Evolutionary conservation across 2,888 invertebrate genomes (phyloP).

Genomic region (Malacosoma neustria): DNA sequence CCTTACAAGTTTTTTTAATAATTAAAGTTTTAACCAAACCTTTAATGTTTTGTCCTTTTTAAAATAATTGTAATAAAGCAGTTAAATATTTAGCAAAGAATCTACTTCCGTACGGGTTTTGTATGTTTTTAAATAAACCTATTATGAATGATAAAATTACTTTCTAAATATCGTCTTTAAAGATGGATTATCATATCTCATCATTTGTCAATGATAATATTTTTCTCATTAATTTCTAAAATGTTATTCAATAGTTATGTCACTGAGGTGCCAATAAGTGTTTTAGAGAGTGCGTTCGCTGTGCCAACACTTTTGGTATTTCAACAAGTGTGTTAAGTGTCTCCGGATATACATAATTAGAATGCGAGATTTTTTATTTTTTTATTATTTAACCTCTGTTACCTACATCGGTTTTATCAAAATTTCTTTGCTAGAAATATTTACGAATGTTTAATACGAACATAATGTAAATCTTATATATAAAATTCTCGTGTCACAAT

Average conservation of each 20-base stretch:
- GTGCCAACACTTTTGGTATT: slow-evolving; percentile 26
- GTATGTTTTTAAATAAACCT: neutral
- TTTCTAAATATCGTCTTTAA: slow-evolving; percentile 5
- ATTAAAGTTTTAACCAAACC: neutral
- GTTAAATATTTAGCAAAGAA: neutral
- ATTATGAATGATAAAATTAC: neutral
- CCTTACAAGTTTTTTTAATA: neutral
- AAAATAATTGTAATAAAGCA: too few species aligned
- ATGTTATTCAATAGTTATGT: slow-evolving; percentile 41
- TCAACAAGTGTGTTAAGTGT: slow-evolving; percentile 38
- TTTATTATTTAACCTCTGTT: neutral
- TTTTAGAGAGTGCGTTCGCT: slow-evolving; percentile 36
- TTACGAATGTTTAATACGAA: too few species aligned
- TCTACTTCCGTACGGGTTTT: neutral
- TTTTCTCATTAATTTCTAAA: slow-evolving; percentile 27
- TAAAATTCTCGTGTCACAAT: too few species aligned
- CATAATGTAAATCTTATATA: too few species aligned
- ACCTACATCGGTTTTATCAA: neutral
- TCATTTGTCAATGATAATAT: neutral
- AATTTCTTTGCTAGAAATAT: too few species aligned
- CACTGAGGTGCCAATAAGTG: slow-evolving; percentile 37
- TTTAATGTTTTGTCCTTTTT: neutral
- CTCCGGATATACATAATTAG: slow-evolving; percentile 13
- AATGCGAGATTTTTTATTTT: neutral
- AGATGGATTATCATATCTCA: slow-evolving; percentile 7